Evolutionary conservation across 2,888 invertebrate species (phyloP).

Genomic region (Fragum fragum): DNA sequence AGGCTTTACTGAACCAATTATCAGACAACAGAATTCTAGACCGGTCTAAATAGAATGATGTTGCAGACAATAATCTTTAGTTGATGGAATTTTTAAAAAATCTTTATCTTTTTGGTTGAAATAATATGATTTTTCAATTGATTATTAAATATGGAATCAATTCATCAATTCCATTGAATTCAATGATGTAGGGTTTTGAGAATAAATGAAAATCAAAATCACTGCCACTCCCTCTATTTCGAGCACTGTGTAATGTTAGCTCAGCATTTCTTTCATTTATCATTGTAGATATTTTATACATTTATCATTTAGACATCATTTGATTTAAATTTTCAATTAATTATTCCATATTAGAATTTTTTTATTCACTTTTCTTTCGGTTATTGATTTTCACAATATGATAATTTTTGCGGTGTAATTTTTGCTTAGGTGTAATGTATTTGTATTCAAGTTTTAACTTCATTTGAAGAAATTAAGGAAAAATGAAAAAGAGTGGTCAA

Average conservation of each 20-base stretch:
- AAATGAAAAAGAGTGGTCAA: neutral
- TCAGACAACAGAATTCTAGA: too few species aligned
- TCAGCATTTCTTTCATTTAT: constrained; percentile 11
- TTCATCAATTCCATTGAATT: too few species aligned
- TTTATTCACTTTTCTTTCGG: constrained; percentile 9
- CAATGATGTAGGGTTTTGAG: too few species aligned
- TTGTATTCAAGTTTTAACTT: constrained; percentile 8
- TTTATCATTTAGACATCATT: constrained; percentile 5
- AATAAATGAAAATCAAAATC: too few species aligned
- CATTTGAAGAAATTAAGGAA: neutral
- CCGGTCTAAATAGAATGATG: too few species aligned
- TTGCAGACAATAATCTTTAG: too few species aligned
- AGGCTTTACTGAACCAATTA: too few species aligned
- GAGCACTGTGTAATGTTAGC: neutral
- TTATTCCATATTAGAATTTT: constrained; percentile 7
- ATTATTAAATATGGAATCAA: too few species aligned
- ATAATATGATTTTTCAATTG: too few species aligned
- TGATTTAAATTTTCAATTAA: constrained; percentile 11
- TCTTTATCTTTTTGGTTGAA: too few species aligned
- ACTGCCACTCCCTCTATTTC: too few species aligned
- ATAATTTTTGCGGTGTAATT: constrained; percentile 18
- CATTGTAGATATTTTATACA: constrained; percentile 12
- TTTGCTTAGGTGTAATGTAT: constrained; percentile 9
- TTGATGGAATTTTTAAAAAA: too few species aligned
- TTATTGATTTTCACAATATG: constrained; percentile 12